Base-by-base conservation (phyloP, 2,797 vertebrate genomes). In the Melopsittacus undulatus region DNA sequence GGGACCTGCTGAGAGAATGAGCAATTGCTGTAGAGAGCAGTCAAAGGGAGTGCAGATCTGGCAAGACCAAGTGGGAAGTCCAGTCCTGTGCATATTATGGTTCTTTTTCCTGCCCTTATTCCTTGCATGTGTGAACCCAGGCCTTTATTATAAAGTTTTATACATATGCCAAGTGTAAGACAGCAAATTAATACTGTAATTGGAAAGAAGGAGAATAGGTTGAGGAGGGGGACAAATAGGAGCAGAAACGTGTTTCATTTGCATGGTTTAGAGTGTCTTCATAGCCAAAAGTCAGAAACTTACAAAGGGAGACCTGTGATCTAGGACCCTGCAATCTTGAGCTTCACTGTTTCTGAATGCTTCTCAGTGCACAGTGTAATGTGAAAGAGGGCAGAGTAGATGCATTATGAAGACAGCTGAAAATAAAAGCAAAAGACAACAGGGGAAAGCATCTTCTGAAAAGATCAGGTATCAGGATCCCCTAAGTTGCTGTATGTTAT, bases 281-380 rank as follows among this genome's bases (percentile, higher is more conserved):
- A 2, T 11, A 48, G 27, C n/a, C 29, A 66, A 17, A 81, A 19
- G 13, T 26, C 19, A 42, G 13, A 72, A 64, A 21, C 43, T 64
- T 57, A 19, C 9, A 21, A 46, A n/a, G 12, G 38, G 30, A 46
- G 11, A 18, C 34, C 19, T 27, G 24, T n/a, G 5, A 10, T 52
- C 46, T 16, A 18, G 67, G 52, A 20, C 23, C 32, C 32, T 64
- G 26, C 7, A 9, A 2, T 40, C 46, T 23, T 14, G n/a, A 59
- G 36, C 46, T 9, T 34, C 5, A 1, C 48, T 23, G 48, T 43
- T 83, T 11, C 26, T 17, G 9, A 13, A 0, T 1, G 4, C 15
- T 45, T 32, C 51, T 46, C n/a, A 10, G 46, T 7, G 8, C 3
- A 10, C 43, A 36, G 3, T 5, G 10, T 57, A 16, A 9, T 10